phyloP scores from a whole-genome alignment of 2,113 vertebrate species.

The Ariopsis seemanni region DNA sequence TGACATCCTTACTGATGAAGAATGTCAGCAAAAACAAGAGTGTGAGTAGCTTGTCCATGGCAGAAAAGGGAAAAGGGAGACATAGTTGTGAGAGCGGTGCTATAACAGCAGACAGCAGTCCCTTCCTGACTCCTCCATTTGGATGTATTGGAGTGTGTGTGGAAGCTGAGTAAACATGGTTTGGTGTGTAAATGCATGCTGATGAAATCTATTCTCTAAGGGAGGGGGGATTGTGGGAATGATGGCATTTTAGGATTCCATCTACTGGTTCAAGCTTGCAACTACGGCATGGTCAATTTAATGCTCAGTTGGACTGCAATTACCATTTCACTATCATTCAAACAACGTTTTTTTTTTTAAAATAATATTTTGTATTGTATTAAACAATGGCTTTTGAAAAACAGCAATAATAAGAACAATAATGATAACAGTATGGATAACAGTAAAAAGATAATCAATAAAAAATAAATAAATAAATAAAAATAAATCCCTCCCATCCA shows the following conservation, averaged over 20 bases:
- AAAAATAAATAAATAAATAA: not conserved
- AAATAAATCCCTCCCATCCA: not conserved
- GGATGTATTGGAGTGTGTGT: not conserved
- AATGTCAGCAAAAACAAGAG: constrained; percentile 44
- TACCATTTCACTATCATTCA: too few relatives aligned
- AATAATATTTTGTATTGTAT: not conserved
- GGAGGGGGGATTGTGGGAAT: constrained; percentile 1
- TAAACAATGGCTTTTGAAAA: not conserved
- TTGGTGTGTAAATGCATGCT: constrained; percentile 18
- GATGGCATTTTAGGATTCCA: not conserved
- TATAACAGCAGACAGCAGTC: constrained; percentile 3
- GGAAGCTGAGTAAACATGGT: constrained; percentile 20
- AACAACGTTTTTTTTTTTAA: not conserved
- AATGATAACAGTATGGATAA: not conserved
- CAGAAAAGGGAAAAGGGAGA: constrained; percentile 41
- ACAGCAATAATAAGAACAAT: not conserved
- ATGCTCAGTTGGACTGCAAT: too few relatives aligned
- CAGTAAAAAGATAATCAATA: not conserved
- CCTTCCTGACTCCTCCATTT: constrained; percentile 25
- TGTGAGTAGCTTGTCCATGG: constrained; percentile 42
- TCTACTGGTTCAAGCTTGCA: constrained; percentile 22
- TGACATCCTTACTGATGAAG: constrained; percentile 41
- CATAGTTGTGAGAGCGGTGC: constrained; percentile 42
- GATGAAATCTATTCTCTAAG: not conserved
- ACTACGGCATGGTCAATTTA: not conserved